phyloP scores from a whole-genome alignment of 2,113 vertebrate genomes.

The Rhinoptilus africanus region DNA sequence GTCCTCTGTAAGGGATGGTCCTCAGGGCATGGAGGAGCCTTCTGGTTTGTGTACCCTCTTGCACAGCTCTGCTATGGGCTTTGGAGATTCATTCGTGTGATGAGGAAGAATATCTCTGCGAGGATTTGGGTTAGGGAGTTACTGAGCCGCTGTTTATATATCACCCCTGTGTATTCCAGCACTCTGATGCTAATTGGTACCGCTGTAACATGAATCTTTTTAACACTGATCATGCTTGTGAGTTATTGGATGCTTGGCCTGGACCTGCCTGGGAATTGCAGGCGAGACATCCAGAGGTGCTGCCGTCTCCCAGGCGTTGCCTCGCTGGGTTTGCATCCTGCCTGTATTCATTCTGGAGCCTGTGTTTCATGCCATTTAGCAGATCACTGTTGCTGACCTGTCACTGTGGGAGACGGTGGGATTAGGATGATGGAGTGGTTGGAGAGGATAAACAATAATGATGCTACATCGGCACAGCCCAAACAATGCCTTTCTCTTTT shows the following conservation, averaged over 20 bases:
- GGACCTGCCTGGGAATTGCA: neutral
- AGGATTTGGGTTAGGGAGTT: neutral
- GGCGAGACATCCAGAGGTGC: neutral
- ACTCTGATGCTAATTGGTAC: neutral
- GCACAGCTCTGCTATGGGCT: neutral
- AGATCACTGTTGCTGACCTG: neutral
- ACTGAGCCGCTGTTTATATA: neutral
- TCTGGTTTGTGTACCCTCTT: neutral
- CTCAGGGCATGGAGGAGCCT: neutral
- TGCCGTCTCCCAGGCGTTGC: neutral
- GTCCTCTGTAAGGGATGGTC: fast-evolving
- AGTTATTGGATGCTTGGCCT: neutral
- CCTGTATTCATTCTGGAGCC: neutral
- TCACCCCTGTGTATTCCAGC: neutral
- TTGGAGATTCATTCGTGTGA: neutral
- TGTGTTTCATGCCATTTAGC: neutral
- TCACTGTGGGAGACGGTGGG: neutral
- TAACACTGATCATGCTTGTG: neutral
- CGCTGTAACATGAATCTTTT: neutral
- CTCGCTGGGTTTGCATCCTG: neutral
- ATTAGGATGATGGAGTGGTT: conserved; percentile 32
- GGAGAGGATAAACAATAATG: conserved; percentile 19
- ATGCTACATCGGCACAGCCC: neutral
- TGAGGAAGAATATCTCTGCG: neutral
- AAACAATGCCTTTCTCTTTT: neutral